Evolutionary conservation across 2,888 invertebrate species (phyloP).

Genomic region (Rhorus exstirpatorius): DNA sequence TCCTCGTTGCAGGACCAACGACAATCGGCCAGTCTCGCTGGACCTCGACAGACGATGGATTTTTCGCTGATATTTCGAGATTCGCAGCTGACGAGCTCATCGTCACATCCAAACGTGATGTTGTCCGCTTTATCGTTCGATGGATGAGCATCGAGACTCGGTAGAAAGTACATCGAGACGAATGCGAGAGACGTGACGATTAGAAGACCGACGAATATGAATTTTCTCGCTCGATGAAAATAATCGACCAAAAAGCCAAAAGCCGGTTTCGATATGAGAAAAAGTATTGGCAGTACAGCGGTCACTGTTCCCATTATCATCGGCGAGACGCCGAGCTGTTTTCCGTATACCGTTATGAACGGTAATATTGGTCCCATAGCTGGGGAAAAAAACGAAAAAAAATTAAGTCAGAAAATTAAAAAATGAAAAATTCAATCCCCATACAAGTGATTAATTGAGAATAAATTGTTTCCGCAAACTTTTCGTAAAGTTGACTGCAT

Average conservation of each 20-base stretch:
- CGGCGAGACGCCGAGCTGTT: constrained; percentile 92
- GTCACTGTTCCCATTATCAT: constrained; percentile 92
- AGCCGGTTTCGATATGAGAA: constrained; percentile 91
- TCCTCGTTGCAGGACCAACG: constrained; percentile 74
- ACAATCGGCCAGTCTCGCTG: constrained; percentile 71
- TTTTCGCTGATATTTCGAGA: constrained; percentile 26
- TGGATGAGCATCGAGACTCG: constrained; percentile 80
- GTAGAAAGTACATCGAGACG: constrained; percentile 91
- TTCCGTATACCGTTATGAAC: constrained; percentile 92
- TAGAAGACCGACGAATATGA: constrained; percentile 91
- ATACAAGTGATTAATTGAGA: too few species aligned
- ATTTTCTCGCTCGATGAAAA: constrained; percentile 90
- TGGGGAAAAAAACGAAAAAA: constrained; percentile 84
- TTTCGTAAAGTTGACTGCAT: too few species aligned
- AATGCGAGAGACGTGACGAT: constrained; percentile 90
- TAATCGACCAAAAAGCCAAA: constrained; percentile 93
- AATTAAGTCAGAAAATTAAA: neutral
- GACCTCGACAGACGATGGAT: constrained; percentile 41
- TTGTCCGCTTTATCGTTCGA: neutral
- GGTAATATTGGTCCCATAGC: constrained; percentile 94
- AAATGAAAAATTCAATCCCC: too few species aligned
- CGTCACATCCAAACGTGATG: constrained; percentile 48
- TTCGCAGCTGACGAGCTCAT: constrained; percentile 43
- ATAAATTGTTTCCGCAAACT: too few species aligned
- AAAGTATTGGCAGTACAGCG: constrained; percentile 91